Percentiles rank a stretch among this genome's conserved stretches.
phyloP scores from a whole-genome alignment of 2,888 invertebrate genomes.

The Coelopa pilipes region DNA sequence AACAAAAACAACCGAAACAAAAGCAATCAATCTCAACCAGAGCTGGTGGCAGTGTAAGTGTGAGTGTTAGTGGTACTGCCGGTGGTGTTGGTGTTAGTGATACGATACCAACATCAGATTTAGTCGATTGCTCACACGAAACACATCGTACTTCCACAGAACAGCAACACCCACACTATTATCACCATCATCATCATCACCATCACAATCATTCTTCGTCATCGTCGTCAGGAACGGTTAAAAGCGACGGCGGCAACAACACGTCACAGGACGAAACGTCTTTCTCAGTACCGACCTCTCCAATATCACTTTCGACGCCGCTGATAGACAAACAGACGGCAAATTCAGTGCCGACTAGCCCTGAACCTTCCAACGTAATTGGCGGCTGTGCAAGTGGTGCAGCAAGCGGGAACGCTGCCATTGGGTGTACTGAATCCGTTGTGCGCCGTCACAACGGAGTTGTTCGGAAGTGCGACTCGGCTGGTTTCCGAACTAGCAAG shows the following conservation, averaged over 20 bases:
- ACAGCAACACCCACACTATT: slow-evolving; percentile 42
- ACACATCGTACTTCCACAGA: slow-evolving; percentile 7
- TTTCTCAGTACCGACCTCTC: slow-evolving; percentile 68
- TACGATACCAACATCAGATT: slow-evolving; percentile 43
- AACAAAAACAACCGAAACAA: slow-evolving; percentile 37
- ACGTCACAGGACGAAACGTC: slow-evolving; percentile 65
- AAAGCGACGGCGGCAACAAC: slow-evolving; percentile 56
- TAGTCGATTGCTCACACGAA: slow-evolving; percentile 52
- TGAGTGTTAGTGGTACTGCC: slow-evolving; percentile 36
- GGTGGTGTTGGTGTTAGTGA: too few species aligned
- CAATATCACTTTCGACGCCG: slow-evolving; percentile 68
- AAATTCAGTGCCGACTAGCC: slow-evolving; percentile 79
- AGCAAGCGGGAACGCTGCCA: slow-evolving; percentile 28
- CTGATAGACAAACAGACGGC: slow-evolving; percentile 64
- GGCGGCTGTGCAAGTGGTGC: slow-evolving; percentile 37
- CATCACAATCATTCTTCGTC: slow-evolving; percentile 45
- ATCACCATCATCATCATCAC: slow-evolving; percentile 45
- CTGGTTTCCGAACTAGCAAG: slow-evolving; percentile 86
- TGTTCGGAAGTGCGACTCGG: slow-evolving; percentile 69
- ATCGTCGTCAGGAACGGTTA: slow-evolving; percentile 66
- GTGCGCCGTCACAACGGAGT: slow-evolving; percentile 69
- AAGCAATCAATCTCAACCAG: background rate
- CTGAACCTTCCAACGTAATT: slow-evolving; percentile 67
- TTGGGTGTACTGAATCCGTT: slow-evolving; percentile 48
- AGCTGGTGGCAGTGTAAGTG: slow-evolving; percentile 37